Evolutionary conservation across 2,797 vertebrate species (phyloP).

Genomic region (Hapalemur alaotrensis): DNA sequence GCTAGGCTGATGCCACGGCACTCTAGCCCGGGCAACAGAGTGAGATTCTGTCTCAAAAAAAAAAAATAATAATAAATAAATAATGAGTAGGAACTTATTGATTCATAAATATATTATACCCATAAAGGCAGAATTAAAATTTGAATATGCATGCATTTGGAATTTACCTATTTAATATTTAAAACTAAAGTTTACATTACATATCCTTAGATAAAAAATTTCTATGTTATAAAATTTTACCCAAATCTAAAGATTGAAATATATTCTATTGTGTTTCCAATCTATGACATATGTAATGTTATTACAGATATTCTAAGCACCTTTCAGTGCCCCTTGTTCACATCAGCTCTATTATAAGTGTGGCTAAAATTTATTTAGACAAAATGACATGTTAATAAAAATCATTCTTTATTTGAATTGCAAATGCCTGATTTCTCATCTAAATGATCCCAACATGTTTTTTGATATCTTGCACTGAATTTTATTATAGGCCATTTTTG

Average conservation of each 20-base stretch:
- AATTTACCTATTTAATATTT: not conserved
- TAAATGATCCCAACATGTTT: not conserved
- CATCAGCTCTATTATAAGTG: not conserved
- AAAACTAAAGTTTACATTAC: not conserved
- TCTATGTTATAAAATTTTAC: not conserved
- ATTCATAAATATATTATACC: not conserved
- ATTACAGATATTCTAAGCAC: not conserved
- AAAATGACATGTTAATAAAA: not conserved
- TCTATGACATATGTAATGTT: not conserved
- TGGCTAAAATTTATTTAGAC: not conserved
- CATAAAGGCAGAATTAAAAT: not conserved
- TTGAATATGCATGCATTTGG: not conserved
- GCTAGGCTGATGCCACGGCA: too few species aligned
- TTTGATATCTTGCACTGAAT: not conserved
- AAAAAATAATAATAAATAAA: too few species aligned
- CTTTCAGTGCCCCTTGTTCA: not conserved
- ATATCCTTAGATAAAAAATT: not conserved
- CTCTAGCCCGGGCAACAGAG: too few species aligned
- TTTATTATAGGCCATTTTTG: not conserved
- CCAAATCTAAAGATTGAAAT: not conserved
- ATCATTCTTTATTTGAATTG: not conserved
- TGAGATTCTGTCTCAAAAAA: too few species aligned
- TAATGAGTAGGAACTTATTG: not conserved
- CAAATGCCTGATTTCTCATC: not conserved
- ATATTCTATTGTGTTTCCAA: not conserved